A percentile compares a stretch with the other conserved stretches of the same genome.
Evolutionary conservation across 1,140 invertebrate species (phyloP).

Genomic region (Orius insidiosus): DNA sequence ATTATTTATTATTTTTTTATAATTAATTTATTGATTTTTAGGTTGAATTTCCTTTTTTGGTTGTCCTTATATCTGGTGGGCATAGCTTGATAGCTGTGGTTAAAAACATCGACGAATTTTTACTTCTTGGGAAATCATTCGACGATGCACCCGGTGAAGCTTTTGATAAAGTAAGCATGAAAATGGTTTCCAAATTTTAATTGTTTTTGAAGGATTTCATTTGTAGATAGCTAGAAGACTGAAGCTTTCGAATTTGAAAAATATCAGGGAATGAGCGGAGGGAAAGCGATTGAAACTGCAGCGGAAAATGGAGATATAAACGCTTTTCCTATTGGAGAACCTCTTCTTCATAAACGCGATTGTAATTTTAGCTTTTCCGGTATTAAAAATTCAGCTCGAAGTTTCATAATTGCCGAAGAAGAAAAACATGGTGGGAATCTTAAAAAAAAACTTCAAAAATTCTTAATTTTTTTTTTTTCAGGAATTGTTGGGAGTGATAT

Average conservation of each 20-base stretch:
- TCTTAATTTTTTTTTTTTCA: constrained; percentile 26
- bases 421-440: constrained; percentile 27
- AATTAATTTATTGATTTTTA: constrained; percentile 10
- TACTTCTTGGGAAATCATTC: constrained; percentile 53
- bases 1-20: constrained; percentile 11
- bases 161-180: constrained; percentile 20
- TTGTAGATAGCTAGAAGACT: constrained; percentile 58
- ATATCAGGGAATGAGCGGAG: constrained; percentile 56
- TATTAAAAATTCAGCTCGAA: constrained; percentile 36
- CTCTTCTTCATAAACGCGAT: constrained; percentile 37
- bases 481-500: constrained; percentile 41
- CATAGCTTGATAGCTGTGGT: constrained; percentile 73
- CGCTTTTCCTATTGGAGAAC: constrained; percentile 45
- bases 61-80: constrained; percentile 78
- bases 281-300: constrained; percentile 65
- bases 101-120: constrained; percentile 54
- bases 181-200: neutral
- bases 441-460: constrained; percentile 5
- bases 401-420: constrained; percentile 40
- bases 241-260: constrained; percentile 65
- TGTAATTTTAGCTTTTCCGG: constrained; percentile 80
- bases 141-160: constrained; percentile 69
- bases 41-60: constrained; percentile 76
- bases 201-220: constrained; percentile 2
- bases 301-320: constrained; percentile 46